Evolutionary conservation across 2,113 vertebrate genomes (phyloP).

Genomic region (Phodopus roborovskii): DNA sequence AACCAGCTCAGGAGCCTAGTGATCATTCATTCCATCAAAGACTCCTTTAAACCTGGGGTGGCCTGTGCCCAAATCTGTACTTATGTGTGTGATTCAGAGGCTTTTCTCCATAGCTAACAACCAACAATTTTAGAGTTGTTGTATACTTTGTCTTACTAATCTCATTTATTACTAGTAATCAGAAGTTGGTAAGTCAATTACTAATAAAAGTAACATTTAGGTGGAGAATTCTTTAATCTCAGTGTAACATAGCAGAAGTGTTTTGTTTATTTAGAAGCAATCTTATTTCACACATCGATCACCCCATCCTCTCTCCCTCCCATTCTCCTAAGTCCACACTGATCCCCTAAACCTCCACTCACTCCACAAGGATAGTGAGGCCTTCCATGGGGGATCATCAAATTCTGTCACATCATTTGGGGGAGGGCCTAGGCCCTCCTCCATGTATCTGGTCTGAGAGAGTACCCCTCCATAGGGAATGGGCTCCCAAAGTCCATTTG

Average conservation of each 20-base stretch:
- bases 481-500: too few species aligned
- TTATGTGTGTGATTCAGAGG: neutral
- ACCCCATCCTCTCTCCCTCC: too few species aligned
- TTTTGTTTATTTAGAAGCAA: neutral
- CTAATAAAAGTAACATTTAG: conserved; percentile 53
- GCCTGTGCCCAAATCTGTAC: neutral
- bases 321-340: too few species aligned
- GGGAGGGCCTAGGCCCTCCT: too few species aligned
- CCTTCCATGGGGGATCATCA: too few species aligned
- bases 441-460: too few species aligned
- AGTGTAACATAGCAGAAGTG: neutral
- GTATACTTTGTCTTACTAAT: conserved; percentile 38
- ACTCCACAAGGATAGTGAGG: too few species aligned
- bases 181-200: neutral
- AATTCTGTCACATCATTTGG: too few species aligned
- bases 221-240: neutral
- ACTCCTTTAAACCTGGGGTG: neutral
- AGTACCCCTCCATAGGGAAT: too few species aligned
- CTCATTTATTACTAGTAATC: conserved; percentile 33
- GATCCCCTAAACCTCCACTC: too few species aligned
- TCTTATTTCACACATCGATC: too few species aligned
- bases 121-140: conserved; percentile 33
- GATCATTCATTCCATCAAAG: neutral
- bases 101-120: conserved; percentile 7
- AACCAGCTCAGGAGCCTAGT: neutral